Evolutionary conservation across 2,888 invertebrate genomes (phyloP).

Genomic region (Chloroclystis v-ata): DNA sequence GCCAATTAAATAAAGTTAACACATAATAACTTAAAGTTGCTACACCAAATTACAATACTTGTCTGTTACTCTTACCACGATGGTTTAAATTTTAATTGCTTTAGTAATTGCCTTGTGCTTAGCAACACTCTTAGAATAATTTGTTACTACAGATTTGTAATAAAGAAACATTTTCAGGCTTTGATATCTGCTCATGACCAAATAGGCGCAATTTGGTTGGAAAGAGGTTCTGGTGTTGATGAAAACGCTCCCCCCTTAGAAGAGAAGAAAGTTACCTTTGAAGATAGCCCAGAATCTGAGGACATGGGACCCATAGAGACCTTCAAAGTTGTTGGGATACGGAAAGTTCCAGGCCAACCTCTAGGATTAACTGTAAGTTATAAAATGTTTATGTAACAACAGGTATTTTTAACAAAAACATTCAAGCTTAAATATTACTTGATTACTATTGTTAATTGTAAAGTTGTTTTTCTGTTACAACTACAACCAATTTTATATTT

Average conservation of each 20-base stretch:
- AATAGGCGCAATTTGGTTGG: constrained; percentile 82
- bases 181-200: constrained; percentile 93
- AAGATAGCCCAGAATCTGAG: constrained; percentile 66
- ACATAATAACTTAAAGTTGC: too few relatives aligned
- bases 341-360: constrained; percentile 91
- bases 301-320: constrained; percentile 85
- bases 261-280: constrained; percentile 44
- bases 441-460: too few relatives aligned
- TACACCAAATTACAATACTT: too few relatives aligned
- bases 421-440: too few relatives aligned
- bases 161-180: constrained; percentile 71
- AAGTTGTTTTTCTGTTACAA: too few relatives aligned
- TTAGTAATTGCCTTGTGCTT: too few relatives aligned
- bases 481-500: too few relatives aligned
- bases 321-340: constrained; percentile 91
- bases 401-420: neutral
- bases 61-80: too few relatives aligned
- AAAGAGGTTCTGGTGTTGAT: constrained; percentile 76
- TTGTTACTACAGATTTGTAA: too few relatives aligned
- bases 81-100: too few relatives aligned
- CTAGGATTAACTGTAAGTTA: constrained; percentile 84
- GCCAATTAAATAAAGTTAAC: too few relatives aligned
- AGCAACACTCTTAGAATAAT: too few relatives aligned
- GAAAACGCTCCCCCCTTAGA: constrained; percentile 56
- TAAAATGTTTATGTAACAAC: neutral